These are phyloP conservation scores for Petromus typicus DNA, from an alignment of 2,113 vertebrate species.

Conservation along the genomic window DNA sequence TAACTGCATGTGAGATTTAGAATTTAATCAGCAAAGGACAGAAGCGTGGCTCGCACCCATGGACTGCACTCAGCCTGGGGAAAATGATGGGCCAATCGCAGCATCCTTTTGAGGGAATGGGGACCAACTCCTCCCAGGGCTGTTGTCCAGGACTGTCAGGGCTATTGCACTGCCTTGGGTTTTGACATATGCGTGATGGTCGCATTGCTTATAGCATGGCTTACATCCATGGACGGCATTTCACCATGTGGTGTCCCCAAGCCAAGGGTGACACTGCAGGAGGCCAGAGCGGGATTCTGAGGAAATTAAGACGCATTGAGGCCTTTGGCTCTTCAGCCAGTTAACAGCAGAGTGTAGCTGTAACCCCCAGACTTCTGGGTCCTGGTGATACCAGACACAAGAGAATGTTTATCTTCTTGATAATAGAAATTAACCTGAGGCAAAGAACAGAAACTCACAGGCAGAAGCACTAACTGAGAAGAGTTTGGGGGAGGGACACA, in stretches of 20 bases:
- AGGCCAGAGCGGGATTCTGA: conserved; percentile 1
- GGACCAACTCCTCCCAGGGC: background rate
- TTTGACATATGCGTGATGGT: background rate
- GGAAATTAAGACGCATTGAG: background rate
- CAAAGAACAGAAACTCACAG: background rate
- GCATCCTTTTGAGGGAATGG: background rate
- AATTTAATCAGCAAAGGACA: conserved; percentile 21
- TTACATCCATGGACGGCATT: background rate
- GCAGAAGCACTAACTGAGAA: background rate
- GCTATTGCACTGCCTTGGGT: background rate
- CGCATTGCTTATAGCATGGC: background rate
- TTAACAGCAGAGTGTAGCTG: too few species aligned
- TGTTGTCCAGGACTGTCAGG: background rate
- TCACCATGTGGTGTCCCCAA: background rate
- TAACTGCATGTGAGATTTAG: background rate
- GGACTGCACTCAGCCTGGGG: background rate
- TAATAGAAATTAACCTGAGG: background rate
- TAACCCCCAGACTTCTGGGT: background rate
- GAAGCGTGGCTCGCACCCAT: background rate
- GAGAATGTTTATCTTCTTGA: background rate
- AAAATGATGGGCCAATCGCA: background rate
- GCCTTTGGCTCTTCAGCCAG: background rate
- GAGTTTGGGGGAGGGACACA: background rate
- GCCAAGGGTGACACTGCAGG: background rate
- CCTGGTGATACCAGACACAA: background rate